Base-by-base conservation (phyloP, 2,113 vertebrate genomes). In the Oxyura jamaicensis region DNA sequence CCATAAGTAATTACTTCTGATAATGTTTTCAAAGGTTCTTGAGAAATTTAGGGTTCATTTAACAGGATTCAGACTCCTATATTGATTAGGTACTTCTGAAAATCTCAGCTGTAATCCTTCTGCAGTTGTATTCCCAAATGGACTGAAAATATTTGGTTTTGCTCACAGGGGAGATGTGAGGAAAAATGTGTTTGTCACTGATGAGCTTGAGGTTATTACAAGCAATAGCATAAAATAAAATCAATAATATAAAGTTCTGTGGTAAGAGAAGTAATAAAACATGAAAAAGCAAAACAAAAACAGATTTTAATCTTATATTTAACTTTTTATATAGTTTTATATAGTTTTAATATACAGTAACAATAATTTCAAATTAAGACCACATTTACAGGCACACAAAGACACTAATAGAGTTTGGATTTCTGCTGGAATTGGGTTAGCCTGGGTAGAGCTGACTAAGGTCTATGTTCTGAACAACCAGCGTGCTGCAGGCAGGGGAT, bases 391-490 rank as follows among this genome's bases (percentile, higher is more conserved):
- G 31, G 3, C 3, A 0, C 58, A 19, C 53, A 58, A 7, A 33
- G 46, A 28, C 26, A 0, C 23, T 21, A 4, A 75, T 55, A 19
- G 15, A 10, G 50, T 83, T 58, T 55, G 77, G 76, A 22, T 74
- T 85, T 68, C 75, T 65, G 72, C 17, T n/a, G 93, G 94, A 25
- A 28, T 16, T 9, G 83, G 58, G 14, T 22, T 60, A 31, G 19
- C 59, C 31, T 60, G 77, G 71, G 75, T 7, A 55, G 84, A 74
- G 86, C 96, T 91, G 95, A 53, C 13, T 35, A 28, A 81, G 68
- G 73, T 35, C 50, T 19, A 1, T 28, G 44, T n/a, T 44, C 76
- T 19, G 26, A 68, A 9, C 28, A 23, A 16, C 31, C 67, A 33
- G 44, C 15, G 0, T 7, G 82, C 77, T 74, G 92, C 84, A 53